Percentiles rank a stretch among this genome's conserved stretches.
phyloP scores from a whole-genome alignment of 2,888 invertebrate genomes.

The Pherbina coryleti region DNA sequence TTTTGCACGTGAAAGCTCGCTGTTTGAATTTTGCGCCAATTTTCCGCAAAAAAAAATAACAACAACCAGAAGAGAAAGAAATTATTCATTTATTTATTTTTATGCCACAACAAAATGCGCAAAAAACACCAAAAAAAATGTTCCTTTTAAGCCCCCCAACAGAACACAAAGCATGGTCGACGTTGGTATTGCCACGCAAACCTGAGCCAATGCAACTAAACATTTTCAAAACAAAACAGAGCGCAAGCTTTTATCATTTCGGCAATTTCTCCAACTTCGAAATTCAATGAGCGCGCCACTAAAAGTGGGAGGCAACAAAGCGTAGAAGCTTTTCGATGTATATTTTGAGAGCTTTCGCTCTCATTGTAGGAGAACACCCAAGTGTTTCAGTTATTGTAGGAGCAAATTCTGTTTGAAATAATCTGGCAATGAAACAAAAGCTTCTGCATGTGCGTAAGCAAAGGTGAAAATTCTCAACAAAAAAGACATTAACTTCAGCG shows the following conservation, averaged over 20 bases:
- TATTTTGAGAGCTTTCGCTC: neutral
- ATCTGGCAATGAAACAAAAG: neutral
- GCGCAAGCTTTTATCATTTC: no score
- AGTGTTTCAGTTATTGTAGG: neutral
- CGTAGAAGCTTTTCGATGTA: neutral
- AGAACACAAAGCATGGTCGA: no score
- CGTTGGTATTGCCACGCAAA: no score
- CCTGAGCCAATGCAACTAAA: no score
- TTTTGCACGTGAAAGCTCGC: neutral
- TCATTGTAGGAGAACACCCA: neutral
- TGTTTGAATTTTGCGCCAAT: constrained; percentile 1
- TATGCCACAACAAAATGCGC: no score
- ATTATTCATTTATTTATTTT: neutral
- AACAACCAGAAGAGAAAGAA: neutral
- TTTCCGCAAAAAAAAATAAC: neutral
- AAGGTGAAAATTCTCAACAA: neutral
- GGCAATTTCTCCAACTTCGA: neutral
- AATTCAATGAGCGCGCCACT: neutral
- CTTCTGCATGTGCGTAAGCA: constrained; percentile 7
- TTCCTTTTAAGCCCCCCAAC: no score
- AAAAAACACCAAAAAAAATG: no score
- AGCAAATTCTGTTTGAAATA: neutral
- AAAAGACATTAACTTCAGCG: neutral
- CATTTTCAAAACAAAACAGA: no score
- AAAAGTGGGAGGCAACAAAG: neutral